Percentiles rank a stretch among this genome's conserved stretches.
phyloP scores from a whole-genome alignment of 1,140 invertebrate genomes.

The Diabrotica virgifera region DNA sequence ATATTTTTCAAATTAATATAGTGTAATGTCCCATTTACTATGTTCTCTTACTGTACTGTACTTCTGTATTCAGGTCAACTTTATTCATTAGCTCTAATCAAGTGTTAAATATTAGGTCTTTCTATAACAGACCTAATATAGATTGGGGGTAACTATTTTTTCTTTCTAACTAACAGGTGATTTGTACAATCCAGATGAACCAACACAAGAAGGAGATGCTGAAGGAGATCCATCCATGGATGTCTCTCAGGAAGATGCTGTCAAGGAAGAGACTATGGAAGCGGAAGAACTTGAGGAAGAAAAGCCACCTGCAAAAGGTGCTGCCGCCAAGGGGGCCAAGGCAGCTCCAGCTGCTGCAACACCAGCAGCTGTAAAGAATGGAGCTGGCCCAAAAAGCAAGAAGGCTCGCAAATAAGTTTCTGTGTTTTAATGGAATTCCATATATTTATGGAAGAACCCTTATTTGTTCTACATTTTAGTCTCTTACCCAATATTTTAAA shows the following conservation, averaged over 20 bases:
- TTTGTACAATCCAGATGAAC: conserved; percentile 44
- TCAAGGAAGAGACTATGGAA: conserved; percentile 21
- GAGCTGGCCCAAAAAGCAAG: conserved; percentile 26
- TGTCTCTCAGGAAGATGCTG: conserved; percentile 25
- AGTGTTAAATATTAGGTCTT: no score
- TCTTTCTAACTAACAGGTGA: conserved; percentile 23
- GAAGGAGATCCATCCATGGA: conserved; percentile 30
- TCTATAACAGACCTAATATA: no score
- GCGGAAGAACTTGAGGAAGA: conserved; percentile 20
- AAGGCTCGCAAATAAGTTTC: conserved; percentile 16
- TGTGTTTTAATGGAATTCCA: no score
- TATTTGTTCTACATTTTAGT: no score
- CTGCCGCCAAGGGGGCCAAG: not conserved
- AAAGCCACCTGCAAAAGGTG: conserved; percentile 4
- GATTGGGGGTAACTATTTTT: not conserved
- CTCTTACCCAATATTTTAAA: no score
- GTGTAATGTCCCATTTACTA: no score
- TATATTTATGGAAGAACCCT: no score
- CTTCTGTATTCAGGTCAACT: no score
- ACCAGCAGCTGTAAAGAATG: conserved; percentile 15
- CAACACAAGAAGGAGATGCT: conserved; percentile 23
- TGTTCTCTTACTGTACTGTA: no score
- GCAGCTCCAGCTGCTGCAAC: not conserved
- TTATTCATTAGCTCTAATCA: no score
- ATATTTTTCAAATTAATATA: no score